Conservation (phyloP, 92 coral and sea anemone genomes). For the Umimayanthus chanpuru region DNA sequence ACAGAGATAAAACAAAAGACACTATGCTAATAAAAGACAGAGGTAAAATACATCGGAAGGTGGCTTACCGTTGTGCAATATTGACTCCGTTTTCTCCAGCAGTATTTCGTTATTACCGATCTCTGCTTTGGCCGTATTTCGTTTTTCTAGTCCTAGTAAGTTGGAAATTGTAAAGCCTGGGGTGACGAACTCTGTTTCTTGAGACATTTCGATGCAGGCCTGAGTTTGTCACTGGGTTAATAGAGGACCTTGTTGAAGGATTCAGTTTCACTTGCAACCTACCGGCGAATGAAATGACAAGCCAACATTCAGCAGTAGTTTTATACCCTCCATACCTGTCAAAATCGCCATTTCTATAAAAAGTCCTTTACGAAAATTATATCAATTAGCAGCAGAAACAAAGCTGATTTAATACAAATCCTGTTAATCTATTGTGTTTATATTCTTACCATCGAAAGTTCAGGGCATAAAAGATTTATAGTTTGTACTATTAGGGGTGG, state of each 20-base stretch:
- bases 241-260: background rate
- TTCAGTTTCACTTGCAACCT: background rate
- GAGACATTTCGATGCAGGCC: background rate
- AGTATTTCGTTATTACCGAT: conserved; percentile 16
- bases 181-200: conserved; percentile 30
- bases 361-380: conserved; percentile 67
- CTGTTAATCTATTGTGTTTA: conserved; percentile 52
- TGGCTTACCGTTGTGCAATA: conserved; percentile 49
- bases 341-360: conserved; percentile 61
- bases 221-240: background rate
- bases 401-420: conserved; percentile 47
- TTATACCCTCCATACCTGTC: conserved; percentile 48
- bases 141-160: conserved; percentile 53
- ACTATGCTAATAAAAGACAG: too few species aligned
- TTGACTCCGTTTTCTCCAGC: conserved; percentile 20
- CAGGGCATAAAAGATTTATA: conserved; percentile 18
- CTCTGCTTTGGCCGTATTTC: conserved; percentile 34
- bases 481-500: conserved; percentile 57
- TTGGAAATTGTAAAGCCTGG: conserved; percentile 67
- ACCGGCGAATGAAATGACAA: background rate
- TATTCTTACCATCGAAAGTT: conserved; percentile 23
- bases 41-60: background rate
- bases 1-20: background rate
- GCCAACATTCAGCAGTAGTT: conserved; percentile 38
- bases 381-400: conserved; percentile 71